Conservation (phyloP, 2,113 vertebrate genomes). For the Mirza zaza region DNA sequence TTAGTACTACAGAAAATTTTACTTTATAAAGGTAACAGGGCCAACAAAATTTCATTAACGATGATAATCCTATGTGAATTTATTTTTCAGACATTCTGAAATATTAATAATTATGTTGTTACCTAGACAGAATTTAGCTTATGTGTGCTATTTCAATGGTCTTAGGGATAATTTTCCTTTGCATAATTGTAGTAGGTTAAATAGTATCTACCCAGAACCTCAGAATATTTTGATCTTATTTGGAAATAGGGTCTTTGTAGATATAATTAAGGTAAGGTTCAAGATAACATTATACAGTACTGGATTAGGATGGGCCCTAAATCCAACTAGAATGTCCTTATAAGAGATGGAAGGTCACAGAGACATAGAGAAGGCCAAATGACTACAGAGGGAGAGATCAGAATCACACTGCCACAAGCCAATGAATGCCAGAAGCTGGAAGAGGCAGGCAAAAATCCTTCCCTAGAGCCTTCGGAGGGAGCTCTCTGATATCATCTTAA, state of each 20-base stretch:
- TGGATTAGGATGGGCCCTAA: background rate
- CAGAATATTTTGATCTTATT: background rate
- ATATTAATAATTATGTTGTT: background rate
- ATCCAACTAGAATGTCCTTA: background rate
- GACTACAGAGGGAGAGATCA: background rate
- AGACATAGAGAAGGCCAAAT: background rate
- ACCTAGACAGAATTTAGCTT: background rate
- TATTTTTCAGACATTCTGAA: background rate
- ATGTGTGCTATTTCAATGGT: constrained; percentile 9
- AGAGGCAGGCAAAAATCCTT: background rate
- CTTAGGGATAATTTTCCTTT: background rate
- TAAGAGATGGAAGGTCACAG: background rate
- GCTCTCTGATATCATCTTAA: background rate
- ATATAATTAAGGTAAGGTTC: background rate
- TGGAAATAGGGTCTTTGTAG: background rate
- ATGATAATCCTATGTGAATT: background rate
- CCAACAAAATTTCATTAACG: background rate
- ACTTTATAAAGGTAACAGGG: background rate
- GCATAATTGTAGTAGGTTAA: background rate
- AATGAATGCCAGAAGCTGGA: background rate
- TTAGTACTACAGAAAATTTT: background rate
- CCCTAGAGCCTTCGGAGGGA: background rate
- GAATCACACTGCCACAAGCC: background rate
- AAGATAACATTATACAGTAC: background rate
- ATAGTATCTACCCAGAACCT: background rate